Percentiles rank a stretch among this genome's conserved stretches.
Evolutionary conservation across 2,113 vertebrate species (phyloP).

Genomic region (Cairina moschata): DNA sequence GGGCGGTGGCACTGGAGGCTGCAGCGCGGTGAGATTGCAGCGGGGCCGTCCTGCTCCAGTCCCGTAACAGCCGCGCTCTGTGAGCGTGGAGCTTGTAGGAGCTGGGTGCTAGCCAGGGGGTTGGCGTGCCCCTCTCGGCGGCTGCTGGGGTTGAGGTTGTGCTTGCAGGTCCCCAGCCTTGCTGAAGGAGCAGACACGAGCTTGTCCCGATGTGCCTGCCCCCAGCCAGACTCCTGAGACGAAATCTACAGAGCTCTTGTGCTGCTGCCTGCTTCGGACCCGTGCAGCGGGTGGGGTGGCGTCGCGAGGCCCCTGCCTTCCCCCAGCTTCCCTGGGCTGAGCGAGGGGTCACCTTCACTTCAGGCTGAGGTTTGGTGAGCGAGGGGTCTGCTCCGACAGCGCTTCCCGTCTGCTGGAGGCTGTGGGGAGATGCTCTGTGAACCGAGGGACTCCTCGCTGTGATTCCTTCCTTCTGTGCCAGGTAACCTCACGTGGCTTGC

Average conservation of each 20-base stretch:
- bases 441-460: neutral
- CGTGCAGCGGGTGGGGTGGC: fast-evolving
- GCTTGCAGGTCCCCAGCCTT: neutral
- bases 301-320: neutral
- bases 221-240: neutral
- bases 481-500: neutral
- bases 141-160: neutral
- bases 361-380: neutral
- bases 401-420: neutral
- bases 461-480: neutral
- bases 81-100: neutral
- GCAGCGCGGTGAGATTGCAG: neutral
- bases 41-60: neutral
- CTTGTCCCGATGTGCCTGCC: neutral
- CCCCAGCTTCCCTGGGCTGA: neutral
- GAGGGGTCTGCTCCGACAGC: neutral
- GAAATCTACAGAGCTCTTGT: neutral
- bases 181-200: neutral
- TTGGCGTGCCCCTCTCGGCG: neutral
- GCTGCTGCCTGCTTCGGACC: neutral
- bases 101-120: too few relatives aligned
- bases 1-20: neutral
- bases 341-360: too few relatives aligned
- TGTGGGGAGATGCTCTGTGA: neutral
- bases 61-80: neutral